Evolutionary conservation across 2,888 invertebrate species (phyloP).

Genomic region (Mythimna ferrago): DNA sequence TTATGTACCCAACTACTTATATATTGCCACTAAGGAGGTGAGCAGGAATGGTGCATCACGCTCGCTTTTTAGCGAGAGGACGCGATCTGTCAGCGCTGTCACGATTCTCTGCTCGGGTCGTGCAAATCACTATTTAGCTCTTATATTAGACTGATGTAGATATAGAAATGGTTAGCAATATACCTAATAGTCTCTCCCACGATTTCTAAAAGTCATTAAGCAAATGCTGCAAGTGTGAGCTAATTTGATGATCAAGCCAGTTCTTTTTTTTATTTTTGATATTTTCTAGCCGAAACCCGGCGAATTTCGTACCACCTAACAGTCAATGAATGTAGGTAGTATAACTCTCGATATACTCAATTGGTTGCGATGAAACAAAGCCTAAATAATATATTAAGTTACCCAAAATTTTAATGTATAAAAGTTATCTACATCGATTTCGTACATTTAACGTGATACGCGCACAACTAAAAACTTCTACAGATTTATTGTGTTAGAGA

Average conservation of each 20-base stretch:
- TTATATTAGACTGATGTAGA: not conserved
- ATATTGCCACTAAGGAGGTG: constrained; percentile 6
- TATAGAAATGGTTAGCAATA: not conserved
- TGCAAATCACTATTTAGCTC: constrained; percentile 25
- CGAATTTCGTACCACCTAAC: no score
- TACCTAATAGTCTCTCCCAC: not conserved
- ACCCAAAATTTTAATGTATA: no score
- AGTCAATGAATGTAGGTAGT: no score
- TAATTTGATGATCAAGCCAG: not conserved
- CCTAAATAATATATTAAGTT: no score
- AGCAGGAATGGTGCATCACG: constrained; percentile 31
- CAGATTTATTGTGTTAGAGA: no score
- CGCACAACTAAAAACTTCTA: no score
- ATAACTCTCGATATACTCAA: no score
- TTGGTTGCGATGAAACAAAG: no score
- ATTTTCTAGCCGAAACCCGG: not conserved
- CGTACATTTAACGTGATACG: no score
- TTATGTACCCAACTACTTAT: not conserved
- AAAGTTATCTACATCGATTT: no score
- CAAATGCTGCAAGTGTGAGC: no score
- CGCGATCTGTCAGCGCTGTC: constrained; percentile 69
- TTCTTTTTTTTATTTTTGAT: not conserved
- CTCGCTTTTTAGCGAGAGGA: constrained; percentile 65
- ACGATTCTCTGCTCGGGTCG: constrained; percentile 57
- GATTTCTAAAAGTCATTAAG: not conserved